Base-by-base conservation (phyloP, 1,140 invertebrate species). In the Cydia splendana region DNA sequence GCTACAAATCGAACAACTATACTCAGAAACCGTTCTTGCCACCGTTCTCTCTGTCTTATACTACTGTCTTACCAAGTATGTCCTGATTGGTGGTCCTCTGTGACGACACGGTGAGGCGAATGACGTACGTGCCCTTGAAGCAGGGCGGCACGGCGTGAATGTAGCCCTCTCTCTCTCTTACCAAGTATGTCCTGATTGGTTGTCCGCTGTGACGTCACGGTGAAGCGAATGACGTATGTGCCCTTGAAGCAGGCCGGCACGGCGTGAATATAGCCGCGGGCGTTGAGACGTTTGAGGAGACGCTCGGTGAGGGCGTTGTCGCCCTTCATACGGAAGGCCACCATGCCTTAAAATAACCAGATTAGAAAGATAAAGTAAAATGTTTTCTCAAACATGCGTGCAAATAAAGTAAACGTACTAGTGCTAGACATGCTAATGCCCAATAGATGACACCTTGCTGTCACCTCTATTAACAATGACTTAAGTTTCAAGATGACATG, bases 121-220 rank as follows among this genome's bases (percentile, higher is more conserved):
- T 99, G 18, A 99, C 97, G 86, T 99, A 99, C 89, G 97, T 96
- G 0, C 96, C 96, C 86, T 98, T 98, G 69, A 98, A 94, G 75
- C 97, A 96, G 0, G 98, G 98, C 0, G 98, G 98, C 0, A 99
- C 98, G 67, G 99, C 96, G 89, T 99, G 98, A 3, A 99, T 96
- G 78, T 95, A 95, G 84, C 13, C 1, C 45, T 48, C 10, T 48
- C 45, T 48, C 45, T 48, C 45, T 48, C 76, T 82, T 81, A 94
- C 93, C 91, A 15, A 96, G 88, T 24, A 99, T 98, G 88, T 99
- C 98, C 62, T 97, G 96, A 18, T 96, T 95, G 0, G 97, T 99
- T 0, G 98, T 99, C 82, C 95, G 95, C 53, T 96, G 95, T 9
- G 98, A 99, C 4, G 98, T 99, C 15, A 99, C 96, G 1, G 98